Percentiles rank a stretch among this genome's conserved stretches.
Conservation (phyloP, 2,113 vertebrate genomes). For the Coracopsis vasa region DNA sequence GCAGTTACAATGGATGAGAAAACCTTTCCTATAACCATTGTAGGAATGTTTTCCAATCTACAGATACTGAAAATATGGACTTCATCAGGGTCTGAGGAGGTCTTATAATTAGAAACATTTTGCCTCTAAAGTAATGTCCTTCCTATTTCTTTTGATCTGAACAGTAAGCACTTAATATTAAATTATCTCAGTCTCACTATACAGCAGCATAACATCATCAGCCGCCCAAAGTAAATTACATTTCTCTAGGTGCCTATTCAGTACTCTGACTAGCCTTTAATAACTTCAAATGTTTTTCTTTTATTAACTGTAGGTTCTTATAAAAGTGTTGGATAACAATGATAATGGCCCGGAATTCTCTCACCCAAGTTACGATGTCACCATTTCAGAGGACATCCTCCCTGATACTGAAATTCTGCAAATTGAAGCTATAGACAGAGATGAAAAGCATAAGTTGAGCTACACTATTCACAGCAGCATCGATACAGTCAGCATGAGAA, state of each 20-base stretch:
- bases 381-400: slow-evolving; percentile 89
- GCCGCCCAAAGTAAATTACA: not conserved
- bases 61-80: not conserved
- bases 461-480: slow-evolving; percentile 92
- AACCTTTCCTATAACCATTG: not conserved
- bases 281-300: slow-evolving; percentile 13
- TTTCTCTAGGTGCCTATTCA: not conserved
- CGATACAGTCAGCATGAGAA: slow-evolving; percentile 85
- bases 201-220: not conserved
- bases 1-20: not conserved
- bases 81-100: not conserved
- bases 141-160: not conserved
- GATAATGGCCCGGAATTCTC: slow-evolving; percentile 95
- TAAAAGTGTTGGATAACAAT: slow-evolving; percentile 93
- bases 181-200: not conserved
- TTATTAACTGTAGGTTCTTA: slow-evolving; percentile 81
- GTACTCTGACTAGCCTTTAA: not conserved
- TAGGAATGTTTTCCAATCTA: not conserved
- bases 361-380: slow-evolving; percentile 88
- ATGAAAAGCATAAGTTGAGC: slow-evolving; percentile 88
- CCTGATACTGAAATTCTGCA: slow-evolving; percentile 91
- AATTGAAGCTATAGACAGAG: slow-evolving; percentile 90
- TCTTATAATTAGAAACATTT: not conserved
- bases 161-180: not conserved
- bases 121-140: not conserved